A percentile compares a stretch with the other conserved stretches of the same genome.
phyloP scores from a whole-genome alignment of 2,113 vertebrate genomes.

The Hepsetus odoe region DNA sequence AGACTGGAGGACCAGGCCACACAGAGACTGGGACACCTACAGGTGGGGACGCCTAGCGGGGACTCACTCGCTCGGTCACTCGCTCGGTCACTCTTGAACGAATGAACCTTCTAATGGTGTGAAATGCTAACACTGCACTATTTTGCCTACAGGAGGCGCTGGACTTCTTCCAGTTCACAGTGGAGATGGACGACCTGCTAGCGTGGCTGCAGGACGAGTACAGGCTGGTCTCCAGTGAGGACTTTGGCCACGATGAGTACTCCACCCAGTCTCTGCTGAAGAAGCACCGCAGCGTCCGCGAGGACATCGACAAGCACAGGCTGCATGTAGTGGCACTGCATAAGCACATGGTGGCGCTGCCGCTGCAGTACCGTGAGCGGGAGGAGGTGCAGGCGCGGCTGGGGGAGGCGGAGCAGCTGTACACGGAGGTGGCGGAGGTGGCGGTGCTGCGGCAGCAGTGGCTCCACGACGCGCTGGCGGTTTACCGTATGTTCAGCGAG shows the following conservation, averaged over 20 bases:
- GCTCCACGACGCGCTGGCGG: slow-evolving; percentile 89
- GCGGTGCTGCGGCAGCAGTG: slow-evolving; percentile 89
- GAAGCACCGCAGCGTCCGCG: slow-evolving; percentile 83
- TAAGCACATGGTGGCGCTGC: slow-evolving; percentile 79
- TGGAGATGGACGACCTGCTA: slow-evolving; percentile 85
- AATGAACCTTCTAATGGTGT: too few species aligned
- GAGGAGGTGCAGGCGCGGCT: slow-evolving; percentile 87
- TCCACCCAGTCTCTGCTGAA: slow-evolving; percentile 86
- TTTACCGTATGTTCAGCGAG: slow-evolving; percentile 94
- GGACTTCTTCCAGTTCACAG: slow-evolving; percentile 89
- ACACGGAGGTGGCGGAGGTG: slow-evolving; percentile 87
- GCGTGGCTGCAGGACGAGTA: slow-evolving; percentile 91
- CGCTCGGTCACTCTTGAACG: too few species aligned
- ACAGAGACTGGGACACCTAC: slow-evolving; percentile 80
- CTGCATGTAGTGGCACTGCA: slow-evolving; percentile 76
- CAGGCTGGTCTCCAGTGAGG: slow-evolving; percentile 90
- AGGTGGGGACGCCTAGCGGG: slow-evolving; percentile 81
- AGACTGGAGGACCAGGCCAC: slow-evolving; percentile 84
- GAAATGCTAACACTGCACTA: neutral
- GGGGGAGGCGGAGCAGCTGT: slow-evolving; percentile 90
- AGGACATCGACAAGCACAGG: slow-evolving; percentile 85
- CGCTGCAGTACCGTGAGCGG: slow-evolving; percentile 75
- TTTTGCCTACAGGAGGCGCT: slow-evolving; percentile 79
- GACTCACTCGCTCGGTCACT: too few species aligned
- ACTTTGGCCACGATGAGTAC: slow-evolving; percentile 94